A percentile compares a stretch with the other conserved stretches of the same genome.
Conservation (phyloP, 2,888 invertebrate species). For the Strigamia crassipes region DNA sequence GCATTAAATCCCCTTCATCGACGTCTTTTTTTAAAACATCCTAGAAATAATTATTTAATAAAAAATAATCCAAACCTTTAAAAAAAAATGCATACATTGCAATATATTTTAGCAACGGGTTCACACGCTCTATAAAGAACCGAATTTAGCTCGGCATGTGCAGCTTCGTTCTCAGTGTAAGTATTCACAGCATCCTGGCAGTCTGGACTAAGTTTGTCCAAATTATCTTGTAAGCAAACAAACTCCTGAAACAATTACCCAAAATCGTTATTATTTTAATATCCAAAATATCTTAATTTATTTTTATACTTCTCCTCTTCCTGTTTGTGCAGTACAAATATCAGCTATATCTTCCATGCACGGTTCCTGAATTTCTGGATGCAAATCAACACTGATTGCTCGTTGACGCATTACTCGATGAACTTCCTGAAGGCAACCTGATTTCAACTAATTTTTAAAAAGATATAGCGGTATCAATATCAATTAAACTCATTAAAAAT, state of each 20-base stretch:
- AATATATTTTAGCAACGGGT: conserved; percentile 76
- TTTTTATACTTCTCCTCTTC: conserved; percentile 70
- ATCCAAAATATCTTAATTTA: neutral
- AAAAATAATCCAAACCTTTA: neutral
- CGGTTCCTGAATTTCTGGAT: conserved; percentile 89
- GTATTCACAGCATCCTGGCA: conserved; percentile 79
- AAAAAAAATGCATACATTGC: conserved; percentile 61
- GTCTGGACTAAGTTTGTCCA: conserved; percentile 55
- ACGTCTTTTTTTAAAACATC: conserved; percentile 62
- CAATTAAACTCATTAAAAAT: neutral
- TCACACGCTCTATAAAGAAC: conserved; percentile 81
- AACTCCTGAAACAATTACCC: conserved; percentile 68
- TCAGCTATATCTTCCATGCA: conserved; percentile 85
- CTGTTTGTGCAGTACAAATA: conserved; percentile 81
- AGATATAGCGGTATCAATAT: neutral
- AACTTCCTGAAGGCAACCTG: conserved; percentile 70
- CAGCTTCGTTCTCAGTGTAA: conserved; percentile 88
- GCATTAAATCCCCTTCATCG: conserved; percentile 84
- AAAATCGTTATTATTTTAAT: too few species aligned
- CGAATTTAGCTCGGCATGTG: conserved; percentile 86
- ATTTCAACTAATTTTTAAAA: conserved; percentile 60
- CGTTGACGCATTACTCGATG: conserved; percentile 90
- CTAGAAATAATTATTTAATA: conserved; percentile 49
- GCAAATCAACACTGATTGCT: conserved; percentile 87
- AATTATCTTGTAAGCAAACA: conserved; percentile 79